phyloP scores from a whole-genome alignment of 2,797 vertebrate genomes.

The Ctenochaetus hawaiiensis region DNA sequence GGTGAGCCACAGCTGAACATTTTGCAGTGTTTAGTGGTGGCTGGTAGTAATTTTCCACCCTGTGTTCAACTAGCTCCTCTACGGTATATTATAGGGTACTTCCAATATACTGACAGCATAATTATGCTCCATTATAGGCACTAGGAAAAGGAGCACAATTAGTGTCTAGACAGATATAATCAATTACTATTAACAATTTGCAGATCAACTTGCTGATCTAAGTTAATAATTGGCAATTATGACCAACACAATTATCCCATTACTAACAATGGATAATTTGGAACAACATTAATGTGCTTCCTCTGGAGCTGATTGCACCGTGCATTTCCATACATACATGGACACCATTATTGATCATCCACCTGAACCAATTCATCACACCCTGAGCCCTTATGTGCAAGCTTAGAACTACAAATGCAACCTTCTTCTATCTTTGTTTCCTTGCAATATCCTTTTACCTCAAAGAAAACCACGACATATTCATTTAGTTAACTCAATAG shows the following conservation, averaged over 20 bases:
- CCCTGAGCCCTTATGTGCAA: background rate
- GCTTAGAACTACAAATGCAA: conserved; percentile 7
- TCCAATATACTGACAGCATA: conserved; percentile 68
- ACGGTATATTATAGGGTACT: conserved; percentile 63
- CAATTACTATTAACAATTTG: conserved; percentile 78
- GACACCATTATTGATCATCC: conserved; percentile 55
- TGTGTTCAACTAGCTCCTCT: conserved; percentile 52
- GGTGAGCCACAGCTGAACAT: conserved; percentile 34
- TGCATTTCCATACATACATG: conserved; percentile 42
- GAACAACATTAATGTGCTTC: conserved; percentile 30
- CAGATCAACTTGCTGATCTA: conserved; percentile 68
- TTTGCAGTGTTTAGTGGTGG: conserved; percentile 42
- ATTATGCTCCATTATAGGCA: conserved; percentile 71
- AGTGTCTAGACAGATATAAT: conserved; percentile 72
- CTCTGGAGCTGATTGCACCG: conserved; percentile 21
- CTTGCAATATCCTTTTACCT: conserved; percentile 84
- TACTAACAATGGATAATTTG: conserved; percentile 67
- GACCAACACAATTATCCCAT: conserved; percentile 67
- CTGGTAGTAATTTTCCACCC: conserved; percentile 62
- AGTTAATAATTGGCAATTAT: conserved; percentile 78
- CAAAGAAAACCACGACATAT: conserved; percentile 88
- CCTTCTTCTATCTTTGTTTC: conserved; percentile 1
- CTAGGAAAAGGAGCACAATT: conserved; percentile 68
- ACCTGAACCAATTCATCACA: conserved; percentile 57
- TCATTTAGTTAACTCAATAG: conserved; percentile 92